Evolutionary conservation across 2,113 vertebrate genomes (phyloP), one percentile per base, ranked within the genome.

Genomic region (Petrocephalus microphthalmus): DNA sequence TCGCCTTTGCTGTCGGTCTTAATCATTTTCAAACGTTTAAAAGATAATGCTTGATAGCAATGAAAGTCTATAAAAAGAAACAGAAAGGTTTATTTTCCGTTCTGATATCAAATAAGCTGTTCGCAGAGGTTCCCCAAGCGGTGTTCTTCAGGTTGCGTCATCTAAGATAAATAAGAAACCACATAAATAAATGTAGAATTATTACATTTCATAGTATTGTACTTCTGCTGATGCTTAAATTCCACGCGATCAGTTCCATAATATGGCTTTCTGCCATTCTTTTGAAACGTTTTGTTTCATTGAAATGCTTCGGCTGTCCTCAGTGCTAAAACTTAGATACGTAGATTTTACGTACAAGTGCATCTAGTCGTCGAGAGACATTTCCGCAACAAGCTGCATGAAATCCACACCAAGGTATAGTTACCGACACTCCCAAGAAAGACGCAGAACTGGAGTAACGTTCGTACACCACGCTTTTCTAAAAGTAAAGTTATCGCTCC

Each of bases 1-100:
- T 96, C 96, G 88, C 95, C 96, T 94, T 97, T 98, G 87, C 93
- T 94, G 92, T 98, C 97, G 0, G 95, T 96, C 91, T 97, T 96
- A 95, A 98, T 97, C 97, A 97, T 98, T 91, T 94, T 96, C 42
- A 60, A 53, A 86, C 90, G 88, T 74, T 85, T 85, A 53, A 29
- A 85, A 19, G n/a, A 85, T 25, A 53, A 60, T 4, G 51, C 53
- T 42, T 20, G 20, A 53, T 37, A 8, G 60, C 11, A 67, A 67
- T 51, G 45, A 71, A 47, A 88, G 84, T 87, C 29, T 5, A 33
- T 56, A 84, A 87, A 88, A 8, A 33, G 13, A 57, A 82, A 47
- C 51, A 8, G 49, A 52, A 88, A 7, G 49, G 47, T 45, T 56
- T 88, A 89, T 90, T 90, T 37, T 67, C 42, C 56, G 53, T 22